A percentile compares a stretch with the other conserved stretches of the same genome.
These are phyloP conservation scores for Sitobion miscanthi DNA, from an alignment of 1,140 invertebrate genomes.

Conservation along the genomic window DNA sequence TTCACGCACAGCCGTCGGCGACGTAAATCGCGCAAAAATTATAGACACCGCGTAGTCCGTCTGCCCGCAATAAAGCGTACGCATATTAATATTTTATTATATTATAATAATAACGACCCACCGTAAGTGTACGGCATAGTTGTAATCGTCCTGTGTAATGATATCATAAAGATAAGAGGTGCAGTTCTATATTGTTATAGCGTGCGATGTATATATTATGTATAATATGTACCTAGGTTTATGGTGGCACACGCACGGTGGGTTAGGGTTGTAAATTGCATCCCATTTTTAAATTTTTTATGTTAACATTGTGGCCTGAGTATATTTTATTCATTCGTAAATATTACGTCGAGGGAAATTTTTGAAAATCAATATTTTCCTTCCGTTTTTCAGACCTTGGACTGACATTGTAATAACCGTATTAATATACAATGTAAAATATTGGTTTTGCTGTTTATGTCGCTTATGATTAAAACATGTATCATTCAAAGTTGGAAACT, in stretches of 20 bases:
- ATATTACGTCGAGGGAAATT: background rate
- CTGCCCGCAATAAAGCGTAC: background rate
- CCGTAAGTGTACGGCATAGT: background rate
- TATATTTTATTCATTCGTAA: too few relatives aligned
- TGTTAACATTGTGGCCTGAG: too few relatives aligned
- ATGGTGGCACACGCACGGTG: too few relatives aligned
- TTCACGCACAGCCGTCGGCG: background rate
- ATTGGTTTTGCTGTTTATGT: too few relatives aligned
- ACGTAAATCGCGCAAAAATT: background rate
- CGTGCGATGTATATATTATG: background rate
- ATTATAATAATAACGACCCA: background rate
- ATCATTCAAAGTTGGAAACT: too few relatives aligned
- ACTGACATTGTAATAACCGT: too few relatives aligned
- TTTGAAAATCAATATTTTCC: background rate
- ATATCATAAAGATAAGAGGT: background rate
- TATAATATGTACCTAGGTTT: too few relatives aligned
- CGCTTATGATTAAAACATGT: too few relatives aligned
- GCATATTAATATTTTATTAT: background rate
- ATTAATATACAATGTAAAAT: too few relatives aligned
- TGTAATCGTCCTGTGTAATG: background rate
- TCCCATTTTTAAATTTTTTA: too few relatives aligned
- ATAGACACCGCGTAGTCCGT: background rate
- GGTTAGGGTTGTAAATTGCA: too few relatives aligned
- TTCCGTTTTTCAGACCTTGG: too few relatives aligned
- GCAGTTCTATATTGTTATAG: background rate